Evolutionary conservation across 2,113 vertebrate species (phyloP), one percentile per base, ranked within the genome.

Genomic region (Phalacrocorax pelagicus): DNA sequence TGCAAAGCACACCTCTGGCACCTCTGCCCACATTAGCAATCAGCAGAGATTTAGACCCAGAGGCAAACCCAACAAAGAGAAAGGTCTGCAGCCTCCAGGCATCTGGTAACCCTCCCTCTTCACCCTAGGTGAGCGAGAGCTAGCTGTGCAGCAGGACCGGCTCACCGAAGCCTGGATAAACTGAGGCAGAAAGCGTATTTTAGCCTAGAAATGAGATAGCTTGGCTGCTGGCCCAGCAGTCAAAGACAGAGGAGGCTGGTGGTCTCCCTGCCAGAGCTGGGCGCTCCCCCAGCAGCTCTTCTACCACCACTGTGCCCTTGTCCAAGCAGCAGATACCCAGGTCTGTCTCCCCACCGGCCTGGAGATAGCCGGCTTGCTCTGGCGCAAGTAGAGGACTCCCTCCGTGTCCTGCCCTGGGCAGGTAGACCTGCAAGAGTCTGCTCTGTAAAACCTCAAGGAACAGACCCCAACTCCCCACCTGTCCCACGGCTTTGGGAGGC

Each of bases 311-410:
- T 26, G 17, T 38, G 55, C 34, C 4, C 12, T 67, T 42, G n/a
- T 36, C 47, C n/a, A 24, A 55, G 47, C 7, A 69, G 62, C 26
- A 74, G 62, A 34, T 27, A 36, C 27, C 32, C 27, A 70, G 2
- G 0, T 1, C 36, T 5, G 2, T 15, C 42, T 65, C 27, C 23
- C 11, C 34, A 21, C 23, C 1, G 1, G 17, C 40, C 42, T 2
- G 0, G 40, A 74, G 36, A 13, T 54, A 74, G 32, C 5, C 11
- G 6, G 32, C 34, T 58, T 32, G 12, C 38, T 38, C 69, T 30
- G 3, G 5, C n/a, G 34, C 4, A 1, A 85, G 42, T 13, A 81
- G 38, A 80, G 66, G 23, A 58, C 46, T 75, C 40, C 54, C 6
- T 67, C 69, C 2, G 0, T 46, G 16, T 27, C 63, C 63, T 59